Base-by-base conservation (phyloP, 2,888 invertebrate species). In the Tetragnatha montana region DNA sequence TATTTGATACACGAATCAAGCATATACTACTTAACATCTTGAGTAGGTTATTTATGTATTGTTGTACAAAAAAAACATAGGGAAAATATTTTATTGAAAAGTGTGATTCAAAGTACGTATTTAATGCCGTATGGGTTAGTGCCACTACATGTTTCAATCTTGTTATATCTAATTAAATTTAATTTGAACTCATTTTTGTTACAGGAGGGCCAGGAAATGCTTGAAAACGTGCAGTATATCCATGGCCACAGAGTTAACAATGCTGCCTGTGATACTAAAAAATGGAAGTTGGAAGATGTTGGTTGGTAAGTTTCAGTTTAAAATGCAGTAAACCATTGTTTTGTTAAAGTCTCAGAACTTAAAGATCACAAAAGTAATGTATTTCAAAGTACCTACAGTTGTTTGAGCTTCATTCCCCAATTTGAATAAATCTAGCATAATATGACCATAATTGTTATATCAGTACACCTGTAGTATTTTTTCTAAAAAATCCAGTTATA, bases 151-250 rank as follows among this genome's bases (percentile, higher is more conserved):
- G 35, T 35, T 35, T 35, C 4, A 35, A 2, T 4, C 35, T 35
- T 35, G 35, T 35, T 35, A 35, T 35, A 35, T 35, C 35, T 35
- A 35, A 35, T 35, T 35, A 35, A 0, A 21, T 47, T 47, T 81
- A 19, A 47, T 87, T 60, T 81, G 70, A 10, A 0, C 80, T 12
- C 74, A 19, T 60, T 79, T 51, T 22, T 19, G 4, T 71, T 17
- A 71, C 76, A 83, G 87, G 79, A 74, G 50, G 75, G 50, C 14
- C 12, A 78, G 51, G 87, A 83, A 51, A 90, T 91, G 91, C 88
- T 91, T 71, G 91, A 91, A 75, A 88, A 88, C 73, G 86, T 91
- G 82, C 91, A 91, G 85, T 91, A 88, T 74, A 84, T 91, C 60
- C 85, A 91, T 69, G 60, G 79, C 80, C 90, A 90, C 50, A 85